Base-by-base conservation (phyloP, 2,113 vertebrate species). In the Coreoperca whiteheadi region DNA sequence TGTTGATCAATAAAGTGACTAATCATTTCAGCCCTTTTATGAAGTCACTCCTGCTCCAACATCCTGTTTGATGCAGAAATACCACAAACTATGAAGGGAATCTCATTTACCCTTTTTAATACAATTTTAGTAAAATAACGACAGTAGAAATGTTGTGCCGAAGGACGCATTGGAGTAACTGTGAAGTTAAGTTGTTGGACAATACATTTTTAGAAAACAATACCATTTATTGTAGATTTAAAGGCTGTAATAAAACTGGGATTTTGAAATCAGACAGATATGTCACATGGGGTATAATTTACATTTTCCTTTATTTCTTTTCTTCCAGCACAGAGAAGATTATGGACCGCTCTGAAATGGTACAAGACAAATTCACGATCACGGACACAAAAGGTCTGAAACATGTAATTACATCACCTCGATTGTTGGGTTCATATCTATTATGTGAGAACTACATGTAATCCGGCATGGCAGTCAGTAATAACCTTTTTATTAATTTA, bases 331-430 rank as follows among this genome's bases (percentile, higher is more conserved):
- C 97, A 98, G 90, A 94, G 97, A 84, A 93, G 97, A 93, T 91
- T 98, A 77, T 94, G 94, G 84, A 96, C 96, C 1, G 96, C 96
- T 50, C 87, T 97, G 63, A 98, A 96, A 90, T 87, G 87, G 18
- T 82, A 91, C 76, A 96, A 96, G 82, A 32, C 74, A 0, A 89
- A 71, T 1, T 69, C 82, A 6, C 95, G 95, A 28, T 28, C 75
- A 7, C 93, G 95, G 96, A 81, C 95, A 43, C 61, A 91, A 23
- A 97, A 96, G 96, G 91, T 94, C 54, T 12, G 57, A 57, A 56
- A 2, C 30, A 14, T 34, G 21, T 8, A 4, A 15, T 61, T 25
- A n/a, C 32, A 25, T 48, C 10, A 21, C 14, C 34, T 39, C 46
- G 51, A 30, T 32, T 28, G 23, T 30, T 16, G 4, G 14, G 18